A percentile compares a stretch with the other conserved stretches of the same genome.
phyloP scores from a whole-genome alignment of 2,888 invertebrate species.

The Lydus trimaculatus region DNA sequence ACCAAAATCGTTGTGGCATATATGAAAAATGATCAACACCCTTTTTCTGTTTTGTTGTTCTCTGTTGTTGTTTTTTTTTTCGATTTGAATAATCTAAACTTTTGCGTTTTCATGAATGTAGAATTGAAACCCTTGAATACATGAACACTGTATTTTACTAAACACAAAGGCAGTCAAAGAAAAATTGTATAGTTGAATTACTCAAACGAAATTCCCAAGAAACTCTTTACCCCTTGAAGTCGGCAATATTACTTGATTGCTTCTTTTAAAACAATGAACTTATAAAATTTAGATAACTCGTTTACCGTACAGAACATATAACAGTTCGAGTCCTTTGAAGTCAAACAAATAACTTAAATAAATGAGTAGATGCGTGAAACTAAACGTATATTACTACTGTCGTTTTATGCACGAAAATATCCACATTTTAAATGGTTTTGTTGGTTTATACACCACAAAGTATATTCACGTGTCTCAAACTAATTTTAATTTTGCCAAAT shows the following conservation, averaged over 20 bases:
- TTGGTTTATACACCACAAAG: not conserved
- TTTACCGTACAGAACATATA: not conserved
- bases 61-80: not conserved
- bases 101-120: not conserved
- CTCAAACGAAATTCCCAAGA: not conserved
- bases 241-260: not conserved
- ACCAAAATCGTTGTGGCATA: not conserved
- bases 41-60: too few species aligned
- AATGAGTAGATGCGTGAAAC: constrained; percentile 13
- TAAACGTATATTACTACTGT: not conserved
- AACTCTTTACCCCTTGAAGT: not conserved
- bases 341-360: constrained; percentile 8
- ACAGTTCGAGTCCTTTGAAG: not conserved
- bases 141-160: not conserved
- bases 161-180: not conserved
- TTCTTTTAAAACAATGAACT: not conserved
- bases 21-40: not conserved
- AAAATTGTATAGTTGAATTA: not conserved
- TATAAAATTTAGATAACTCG: not conserved
- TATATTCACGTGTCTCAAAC: constrained; percentile 18
- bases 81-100: not conserved
- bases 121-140: not conserved
- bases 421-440: not conserved
- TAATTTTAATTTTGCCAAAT: constrained; percentile 28
- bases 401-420: not conserved